phyloP scores from a whole-genome alignment of 2,888 invertebrate genomes.

The Epistrophe grossulariae region DNA sequence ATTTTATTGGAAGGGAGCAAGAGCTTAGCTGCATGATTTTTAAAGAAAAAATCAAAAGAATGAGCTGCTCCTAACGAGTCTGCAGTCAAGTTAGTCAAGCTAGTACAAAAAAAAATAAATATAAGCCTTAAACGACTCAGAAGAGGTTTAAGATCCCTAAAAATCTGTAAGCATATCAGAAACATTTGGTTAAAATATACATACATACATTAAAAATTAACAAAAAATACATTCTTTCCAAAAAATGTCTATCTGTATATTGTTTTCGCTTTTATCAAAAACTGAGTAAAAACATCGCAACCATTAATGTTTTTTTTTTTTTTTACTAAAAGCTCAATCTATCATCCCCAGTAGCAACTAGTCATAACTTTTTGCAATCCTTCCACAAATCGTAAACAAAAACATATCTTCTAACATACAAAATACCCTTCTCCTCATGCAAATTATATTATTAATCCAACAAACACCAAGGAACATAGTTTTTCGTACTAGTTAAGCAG shows the following conservation, averaged over 20 bases:
- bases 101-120: too few relatives aligned
- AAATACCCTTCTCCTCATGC: conserved; percentile 18
- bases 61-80: too few relatives aligned
- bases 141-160: too few relatives aligned
- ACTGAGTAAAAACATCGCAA: neutral
- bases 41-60: too few relatives aligned
- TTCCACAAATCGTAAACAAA: conserved; percentile 12
- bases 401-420: neutral
- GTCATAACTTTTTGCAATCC: conserved; percentile 16
- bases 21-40: too few relatives aligned
- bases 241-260: neutral
- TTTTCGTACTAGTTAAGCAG: conserved; percentile 42
- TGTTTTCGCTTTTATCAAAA: neutral
- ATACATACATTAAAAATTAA: too few relatives aligned
- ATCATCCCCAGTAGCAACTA: conserved; percentile 1
- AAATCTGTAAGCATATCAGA: too few relatives aligned
- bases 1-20: too few relatives aligned
- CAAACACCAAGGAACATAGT: conserved; percentile 33
- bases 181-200: too few relatives aligned
- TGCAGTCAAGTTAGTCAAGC: too few relatives aligned
- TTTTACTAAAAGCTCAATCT: conserved; percentile 1
- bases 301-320: neutral
- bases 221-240: too few relatives aligned
- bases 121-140: too few relatives aligned
- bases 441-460: conserved; percentile 61